These are phyloP conservation scores for Sminthurinus signatus DNA, from an alignment of 1,140 invertebrate species.

Conservation along the genomic window DNA sequence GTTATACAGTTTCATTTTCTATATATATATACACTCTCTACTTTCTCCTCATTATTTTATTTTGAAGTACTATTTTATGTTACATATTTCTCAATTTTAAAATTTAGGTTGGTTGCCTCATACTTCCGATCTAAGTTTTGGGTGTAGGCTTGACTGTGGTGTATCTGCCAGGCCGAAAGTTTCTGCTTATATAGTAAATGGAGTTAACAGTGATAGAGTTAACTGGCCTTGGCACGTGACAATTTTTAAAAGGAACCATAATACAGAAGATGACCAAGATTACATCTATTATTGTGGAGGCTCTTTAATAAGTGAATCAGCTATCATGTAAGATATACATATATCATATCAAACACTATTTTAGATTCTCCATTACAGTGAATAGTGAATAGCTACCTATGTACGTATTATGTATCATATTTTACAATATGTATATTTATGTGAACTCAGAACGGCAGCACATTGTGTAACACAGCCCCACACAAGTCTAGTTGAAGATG, in stretches of 20 bases:
- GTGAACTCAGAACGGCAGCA: constrained; percentile 1
- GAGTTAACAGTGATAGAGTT: neutral
- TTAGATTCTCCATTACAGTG: too few relatives aligned
- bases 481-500: neutral
- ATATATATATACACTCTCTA: too few relatives aligned
- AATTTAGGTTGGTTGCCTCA: too few relatives aligned
- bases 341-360: too few relatives aligned
- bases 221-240: constrained; percentile 19
- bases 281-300: constrained; percentile 12
- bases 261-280: neutral
- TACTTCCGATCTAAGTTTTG: neutral
- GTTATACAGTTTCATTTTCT: too few relatives aligned
- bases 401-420: too few relatives aligned
- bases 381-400: too few relatives aligned
- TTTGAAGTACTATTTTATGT: too few relatives aligned
- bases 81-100: too few relatives aligned
- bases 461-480: constrained; percentile 2
- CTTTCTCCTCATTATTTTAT: too few relatives aligned
- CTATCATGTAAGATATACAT: too few relatives aligned
- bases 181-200: constrained; percentile 15
- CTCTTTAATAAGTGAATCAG: constrained; percentile 6
- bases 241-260: constrained; percentile 1
- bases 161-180: neutral
- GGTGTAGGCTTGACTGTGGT: constrained; percentile 4
- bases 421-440: too few relatives aligned